Base-by-base conservation (phyloP, 2,797 vertebrate species). In the Crypturellus tataupa region DNA sequence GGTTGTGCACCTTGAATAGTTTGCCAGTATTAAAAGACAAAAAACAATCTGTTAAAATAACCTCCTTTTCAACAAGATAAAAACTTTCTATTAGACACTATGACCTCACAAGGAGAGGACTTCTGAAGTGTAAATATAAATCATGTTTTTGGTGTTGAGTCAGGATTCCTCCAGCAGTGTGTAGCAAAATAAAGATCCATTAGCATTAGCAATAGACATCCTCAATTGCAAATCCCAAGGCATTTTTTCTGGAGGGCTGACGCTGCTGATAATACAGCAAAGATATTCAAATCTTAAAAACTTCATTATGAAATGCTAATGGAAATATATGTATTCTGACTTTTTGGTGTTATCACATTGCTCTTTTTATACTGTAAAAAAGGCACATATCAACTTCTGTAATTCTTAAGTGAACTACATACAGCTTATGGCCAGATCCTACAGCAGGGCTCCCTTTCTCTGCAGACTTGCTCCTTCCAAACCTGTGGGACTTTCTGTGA, bases 291-390 rank as follows among this genome's bases (percentile, higher is more conserved):
- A 92, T 87, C n/a, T 63, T 47, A 58, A 76, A 90, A 77, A 62
- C 18, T 86, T 91, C 56, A 85, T 94, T 94, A 80, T 47, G 84
- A 95, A 89, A 93, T 89, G 56, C 40, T 94, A 94, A 85, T 80
- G 37, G 39, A 42, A 71, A 82, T 37, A 7, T 20, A 15, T 63
- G 19, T 46, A 9, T 78, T 95, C 76, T 89, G 90, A 42, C 53
- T 87, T 60, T 16, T 39, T 72, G 46, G 55, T 85, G 21, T 55
- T 67, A 78, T 46, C 46, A 33, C 12, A 24, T 0, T 0, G 44
- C 51, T 55, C 56, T 69, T 18, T 87, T 85, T 81, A n/a, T 67
- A 86, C 21, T 47, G 47, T 47, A 47, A 47, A 44, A 0, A 1
- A 21, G 63, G 17, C 63, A 67, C 27, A 63, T 29, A 58, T 55